A percentile compares a stretch with the other conserved stretches of the same genome.
These are phyloP conservation scores for Diorhabda elongata DNA, from an alignment of 1,140 invertebrate species.

Conservation along the genomic window DNA sequence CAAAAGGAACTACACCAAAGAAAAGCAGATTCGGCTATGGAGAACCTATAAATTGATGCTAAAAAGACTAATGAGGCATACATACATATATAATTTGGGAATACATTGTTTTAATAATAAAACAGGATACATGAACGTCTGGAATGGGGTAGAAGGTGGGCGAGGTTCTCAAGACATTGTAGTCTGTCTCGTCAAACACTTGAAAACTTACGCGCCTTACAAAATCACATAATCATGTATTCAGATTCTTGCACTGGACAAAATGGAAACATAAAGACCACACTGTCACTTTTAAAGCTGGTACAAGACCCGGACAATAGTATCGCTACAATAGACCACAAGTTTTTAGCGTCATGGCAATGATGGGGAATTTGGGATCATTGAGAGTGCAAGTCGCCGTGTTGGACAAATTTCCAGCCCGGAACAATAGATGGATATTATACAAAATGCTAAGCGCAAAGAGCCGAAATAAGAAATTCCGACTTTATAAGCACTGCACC, in stretches of 20 bases:
- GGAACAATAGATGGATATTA: background rate
- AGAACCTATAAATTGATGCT: conserved; percentile 7
- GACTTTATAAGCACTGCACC: too few relatives aligned
- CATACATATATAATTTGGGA: background rate
- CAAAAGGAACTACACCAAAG: conserved; percentile 17
- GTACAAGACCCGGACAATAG: conserved; percentile 3
- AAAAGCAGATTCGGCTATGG: conserved; percentile 9
- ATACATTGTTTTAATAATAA: conserved; percentile 12
- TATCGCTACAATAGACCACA: conserved; percentile 10
- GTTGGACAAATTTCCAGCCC: background rate
- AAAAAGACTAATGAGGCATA: conserved; percentile 8
- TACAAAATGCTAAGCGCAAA: conserved; percentile 3
- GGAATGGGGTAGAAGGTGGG: conserved; percentile 9
- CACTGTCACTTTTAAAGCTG: conserved; percentile 8
- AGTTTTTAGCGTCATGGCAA: conserved; percentile 21
- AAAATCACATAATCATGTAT: conserved; percentile 18
- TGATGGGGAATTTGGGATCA: conserved; percentile 16
- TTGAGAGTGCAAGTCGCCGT: background rate
- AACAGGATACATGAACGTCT: conserved; percentile 12
- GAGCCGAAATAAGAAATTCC: too few relatives aligned
- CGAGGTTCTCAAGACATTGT: conserved; percentile 24
- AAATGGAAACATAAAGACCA: conserved; percentile 21
- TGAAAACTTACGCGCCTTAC: background rate
- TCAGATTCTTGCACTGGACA: conserved; percentile 23
- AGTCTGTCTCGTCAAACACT: background rate